Conservation (phyloP, 2,797 vertebrate genomes). For the Enteromius argenteus region DNA sequence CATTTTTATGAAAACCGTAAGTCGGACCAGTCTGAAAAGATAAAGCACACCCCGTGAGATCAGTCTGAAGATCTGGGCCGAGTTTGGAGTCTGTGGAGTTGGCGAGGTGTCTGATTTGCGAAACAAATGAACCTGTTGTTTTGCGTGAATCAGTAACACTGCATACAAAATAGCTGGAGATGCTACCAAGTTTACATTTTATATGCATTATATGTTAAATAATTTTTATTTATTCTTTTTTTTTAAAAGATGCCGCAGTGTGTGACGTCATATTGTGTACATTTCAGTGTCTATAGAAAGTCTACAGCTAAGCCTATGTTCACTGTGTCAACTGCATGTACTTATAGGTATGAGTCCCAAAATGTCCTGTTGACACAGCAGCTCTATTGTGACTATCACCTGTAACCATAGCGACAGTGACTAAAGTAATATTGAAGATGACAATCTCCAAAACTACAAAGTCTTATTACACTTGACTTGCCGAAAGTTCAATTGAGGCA, state of each 20-base stretch:
- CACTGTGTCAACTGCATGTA: background rate
- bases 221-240: too few relatives aligned
- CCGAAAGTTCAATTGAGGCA: background rate
- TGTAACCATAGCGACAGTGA: background rate
- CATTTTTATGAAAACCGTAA: too few relatives aligned
- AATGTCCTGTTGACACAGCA: background rate
- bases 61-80: too few relatives aligned
- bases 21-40: too few relatives aligned
- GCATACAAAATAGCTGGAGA: too few relatives aligned
- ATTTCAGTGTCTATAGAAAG: background rate
- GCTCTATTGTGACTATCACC: background rate
- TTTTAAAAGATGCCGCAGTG: background rate
- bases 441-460: background rate
- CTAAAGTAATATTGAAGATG: background rate
- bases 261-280: background rate
- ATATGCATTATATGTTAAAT: background rate
- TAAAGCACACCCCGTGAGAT: too few relatives aligned
- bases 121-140: background rate
- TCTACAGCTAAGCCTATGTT: background rate
- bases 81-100: too few relatives aligned
- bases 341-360: background rate
- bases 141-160: too few relatives aligned
- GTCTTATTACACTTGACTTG: background rate
- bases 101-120: background rate
- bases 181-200: background rate